phyloP scores from a whole-genome alignment of 2,797 vertebrate species.

The Poecilia picta region DNA sequence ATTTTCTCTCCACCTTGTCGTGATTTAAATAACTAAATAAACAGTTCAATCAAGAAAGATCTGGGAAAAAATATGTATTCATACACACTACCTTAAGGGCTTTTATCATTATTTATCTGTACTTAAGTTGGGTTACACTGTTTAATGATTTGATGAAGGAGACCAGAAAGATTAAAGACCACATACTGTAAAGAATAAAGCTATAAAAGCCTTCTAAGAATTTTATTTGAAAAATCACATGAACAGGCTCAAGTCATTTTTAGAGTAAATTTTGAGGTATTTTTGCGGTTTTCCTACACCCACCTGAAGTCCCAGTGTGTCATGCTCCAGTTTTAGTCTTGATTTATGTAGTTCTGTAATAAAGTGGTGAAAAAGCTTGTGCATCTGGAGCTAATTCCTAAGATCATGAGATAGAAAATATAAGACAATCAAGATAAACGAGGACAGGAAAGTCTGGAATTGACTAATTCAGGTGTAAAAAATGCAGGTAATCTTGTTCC shows the following conservation, averaged over 20 bases:
- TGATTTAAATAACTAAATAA: conserved; percentile 53
- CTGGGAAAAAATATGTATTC: neutral
- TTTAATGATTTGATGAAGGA: neutral
- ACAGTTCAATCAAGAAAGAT: conserved; percentile 9
- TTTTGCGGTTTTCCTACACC: neutral
- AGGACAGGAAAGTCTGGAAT: neutral
- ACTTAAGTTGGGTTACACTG: neutral
- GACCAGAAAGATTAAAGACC: neutral
- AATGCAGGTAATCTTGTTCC: neutral
- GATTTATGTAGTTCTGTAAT: neutral
- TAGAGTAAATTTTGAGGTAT: neutral
- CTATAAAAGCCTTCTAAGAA: neutral
- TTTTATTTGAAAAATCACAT: neutral
- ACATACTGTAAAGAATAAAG: neutral
- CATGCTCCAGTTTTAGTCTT: neutral
- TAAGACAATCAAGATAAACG: neutral
- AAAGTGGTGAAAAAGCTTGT: neutral
- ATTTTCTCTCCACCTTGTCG: conserved; percentile 37
- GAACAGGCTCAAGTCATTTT: neutral
- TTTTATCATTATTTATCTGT: neutral
- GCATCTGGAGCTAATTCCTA: conserved; percentile 1
- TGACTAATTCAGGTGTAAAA: too few species aligned
- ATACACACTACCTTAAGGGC: neutral
- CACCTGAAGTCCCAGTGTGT: neutral
- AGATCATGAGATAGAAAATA: neutral